phyloP scores from a whole-genome alignment of 1,140 invertebrate species.

The Drosophila seguyi region DNA sequence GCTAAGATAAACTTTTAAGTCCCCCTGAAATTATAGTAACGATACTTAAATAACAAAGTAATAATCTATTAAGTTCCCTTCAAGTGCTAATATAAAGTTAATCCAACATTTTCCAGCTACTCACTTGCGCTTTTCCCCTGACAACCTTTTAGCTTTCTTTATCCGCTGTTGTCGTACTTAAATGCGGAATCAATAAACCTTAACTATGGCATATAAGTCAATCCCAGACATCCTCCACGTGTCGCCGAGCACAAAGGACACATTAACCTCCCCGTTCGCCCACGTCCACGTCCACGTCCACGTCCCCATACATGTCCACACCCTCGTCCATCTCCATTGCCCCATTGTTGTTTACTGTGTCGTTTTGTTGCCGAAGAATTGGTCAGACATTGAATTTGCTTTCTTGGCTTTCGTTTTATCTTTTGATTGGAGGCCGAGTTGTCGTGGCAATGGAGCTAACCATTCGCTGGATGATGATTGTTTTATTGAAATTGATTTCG shows the following conservation, averaged over 20 bases:
- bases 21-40: background rate
- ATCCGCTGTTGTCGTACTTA: background rate
- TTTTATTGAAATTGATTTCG: constrained; percentile 70
- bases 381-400: constrained; percentile 69
- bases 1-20: background rate
- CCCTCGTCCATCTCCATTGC: constrained; percentile 10
- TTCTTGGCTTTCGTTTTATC: constrained; percentile 39
- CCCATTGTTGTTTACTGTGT: constrained; percentile 24
- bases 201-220: constrained; percentile 22
- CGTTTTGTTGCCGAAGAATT: constrained; percentile 60
- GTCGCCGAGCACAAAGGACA: constrained; percentile 15
- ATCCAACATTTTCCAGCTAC: background rate
- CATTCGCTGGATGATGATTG: constrained; percentile 16
- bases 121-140: background rate
- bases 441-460: constrained; percentile 32
- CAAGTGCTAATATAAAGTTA: too few relatives aligned
- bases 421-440: constrained; percentile 35
- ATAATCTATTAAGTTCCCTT: background rate
- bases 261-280: constrained; percentile 1
- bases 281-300: background rate
- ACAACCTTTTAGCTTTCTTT: constrained; percentile 9
- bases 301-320: constrained; percentile 3
- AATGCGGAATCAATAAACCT: constrained; percentile 31
- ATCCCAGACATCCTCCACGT: constrained; percentile 30
- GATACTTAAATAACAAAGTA: too few relatives aligned